Evolutionary conservation across 2,797 vertebrate genomes (phyloP).

Genomic region (Cyprinodon diabolis): DNA sequence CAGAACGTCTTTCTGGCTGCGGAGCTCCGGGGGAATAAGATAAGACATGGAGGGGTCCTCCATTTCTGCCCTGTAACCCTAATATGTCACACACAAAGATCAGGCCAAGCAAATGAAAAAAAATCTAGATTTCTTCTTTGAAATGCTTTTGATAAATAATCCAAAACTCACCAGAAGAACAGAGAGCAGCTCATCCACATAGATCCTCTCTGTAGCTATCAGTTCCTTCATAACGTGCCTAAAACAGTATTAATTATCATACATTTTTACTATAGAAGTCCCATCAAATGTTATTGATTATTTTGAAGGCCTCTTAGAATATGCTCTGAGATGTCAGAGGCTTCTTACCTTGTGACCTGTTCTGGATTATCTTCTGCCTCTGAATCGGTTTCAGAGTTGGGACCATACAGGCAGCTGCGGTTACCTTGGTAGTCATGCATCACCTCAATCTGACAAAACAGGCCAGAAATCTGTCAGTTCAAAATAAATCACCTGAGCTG

Average conservation of each 20-base stretch:
- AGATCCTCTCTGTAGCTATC: conserved; percentile 92
- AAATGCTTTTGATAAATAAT: background rate
- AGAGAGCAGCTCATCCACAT: conserved; percentile 92
- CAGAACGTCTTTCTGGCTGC: conserved; percentile 90
- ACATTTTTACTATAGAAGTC: background rate
- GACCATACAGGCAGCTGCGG: conserved; percentile 81
- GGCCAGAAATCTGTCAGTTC: background rate
- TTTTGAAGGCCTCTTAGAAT: background rate
- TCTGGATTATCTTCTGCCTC: conserved; percentile 88
- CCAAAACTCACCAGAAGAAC: conserved; percentile 87
- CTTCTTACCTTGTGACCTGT: conserved; percentile 85
- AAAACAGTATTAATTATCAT: conserved; percentile 13
- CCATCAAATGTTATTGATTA: background rate
- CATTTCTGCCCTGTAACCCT: conserved; percentile 97
- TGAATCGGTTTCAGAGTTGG: conserved; percentile 69
- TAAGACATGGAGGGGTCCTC: conserved; percentile 89
- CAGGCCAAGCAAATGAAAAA: background rate
- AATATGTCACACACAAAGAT: conserved; percentile 19
- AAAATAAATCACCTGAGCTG: too few species aligned
- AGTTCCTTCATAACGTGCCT: conserved; percentile 96
- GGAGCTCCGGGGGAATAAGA: conserved; percentile 87
- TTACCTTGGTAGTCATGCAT: conserved; percentile 91
- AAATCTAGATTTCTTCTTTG: background rate
- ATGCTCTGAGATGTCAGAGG: background rate
- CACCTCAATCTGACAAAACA: conserved; percentile 86